phyloP scores from a whole-genome alignment of 2,797 vertebrate species.

The Gymnoscopelus microlampas region DNA sequence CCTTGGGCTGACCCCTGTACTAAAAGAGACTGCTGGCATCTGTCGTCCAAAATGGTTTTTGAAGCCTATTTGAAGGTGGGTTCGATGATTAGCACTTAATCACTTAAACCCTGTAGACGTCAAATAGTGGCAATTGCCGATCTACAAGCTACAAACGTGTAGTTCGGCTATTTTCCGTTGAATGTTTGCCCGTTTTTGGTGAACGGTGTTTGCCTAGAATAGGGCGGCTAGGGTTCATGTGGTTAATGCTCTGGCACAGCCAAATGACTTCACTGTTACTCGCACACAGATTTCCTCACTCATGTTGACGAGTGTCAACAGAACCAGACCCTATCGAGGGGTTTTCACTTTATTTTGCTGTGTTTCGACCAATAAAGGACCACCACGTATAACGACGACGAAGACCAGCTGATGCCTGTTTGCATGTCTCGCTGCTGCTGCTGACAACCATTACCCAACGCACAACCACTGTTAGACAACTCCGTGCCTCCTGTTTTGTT shows the following conservation, averaged over 20 bases:
- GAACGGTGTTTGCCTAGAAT: too few species aligned
- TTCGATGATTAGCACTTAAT: constrained; percentile 68
- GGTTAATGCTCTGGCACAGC: constrained; percentile 50
- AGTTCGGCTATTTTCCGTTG: too few species aligned
- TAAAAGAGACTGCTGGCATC: constrained; percentile 50
- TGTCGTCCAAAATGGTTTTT: constrained; percentile 45
- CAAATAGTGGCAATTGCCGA: too few species aligned
- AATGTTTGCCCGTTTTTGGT: too few species aligned
- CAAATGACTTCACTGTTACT: constrained; percentile 61
- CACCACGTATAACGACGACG: constrained; percentile 36
- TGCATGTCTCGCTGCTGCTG: constrained; percentile 38
- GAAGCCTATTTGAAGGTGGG: constrained; percentile 46
- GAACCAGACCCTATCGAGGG: neutral
- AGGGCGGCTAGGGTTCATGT: neutral
- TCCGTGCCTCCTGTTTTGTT: constrained; percentile 43
- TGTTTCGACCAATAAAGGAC: constrained; percentile 44
- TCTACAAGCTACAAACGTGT: too few species aligned
- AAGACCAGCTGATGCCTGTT: constrained; percentile 31
- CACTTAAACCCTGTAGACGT: too few species aligned
- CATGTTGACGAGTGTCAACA: constrained; percentile 5
- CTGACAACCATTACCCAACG: constrained; percentile 16
- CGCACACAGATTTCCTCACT: constrained; percentile 30
- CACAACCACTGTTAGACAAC: constrained; percentile 54
- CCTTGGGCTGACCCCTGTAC: too few species aligned
- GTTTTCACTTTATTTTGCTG: constrained; percentile 21